phyloP scores from a whole-genome alignment of 1,140 invertebrate genomes.

The Sarcophaga peregrina region DNA sequence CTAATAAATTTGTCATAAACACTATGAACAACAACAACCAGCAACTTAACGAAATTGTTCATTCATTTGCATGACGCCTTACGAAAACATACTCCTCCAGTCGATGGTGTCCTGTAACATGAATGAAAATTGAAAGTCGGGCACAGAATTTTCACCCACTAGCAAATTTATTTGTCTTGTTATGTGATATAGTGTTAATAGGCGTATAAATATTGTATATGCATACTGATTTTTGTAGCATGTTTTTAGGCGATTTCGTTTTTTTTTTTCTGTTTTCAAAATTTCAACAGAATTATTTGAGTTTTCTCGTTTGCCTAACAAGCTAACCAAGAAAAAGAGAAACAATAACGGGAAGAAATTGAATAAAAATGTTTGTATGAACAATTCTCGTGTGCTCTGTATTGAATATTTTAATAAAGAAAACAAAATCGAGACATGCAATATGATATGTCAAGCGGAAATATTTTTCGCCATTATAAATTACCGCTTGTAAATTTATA shows the following conservation, averaged over 20 bases:
- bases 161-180: background rate
- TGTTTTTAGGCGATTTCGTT: too few relatives aligned
- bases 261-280: too few relatives aligned
- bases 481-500: background rate
- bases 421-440: background rate
- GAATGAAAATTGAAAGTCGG: background rate
- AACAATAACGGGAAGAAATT: too few relatives aligned
- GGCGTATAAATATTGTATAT: background rate
- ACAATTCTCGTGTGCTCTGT: background rate
- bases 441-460: background rate
- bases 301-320: too few relatives aligned
- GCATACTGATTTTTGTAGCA: background rate
- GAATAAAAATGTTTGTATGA: too few relatives aligned
- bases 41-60: too few relatives aligned
- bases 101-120: too few relatives aligned
- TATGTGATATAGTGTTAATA: background rate
- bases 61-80: too few relatives aligned
- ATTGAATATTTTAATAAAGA: background rate
- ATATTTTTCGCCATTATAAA: background rate
- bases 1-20: constrained; percentile 7
- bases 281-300: too few relatives aligned
- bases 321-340: too few relatives aligned
- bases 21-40: too few relatives aligned
- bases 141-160: background rate
- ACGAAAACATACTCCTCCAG: too few relatives aligned